A percentile compares a stretch with the other conserved stretches of the same genome.
Conservation (phyloP, 2,113 vertebrate genomes). For the Anas platyrhynchos region DNA sequence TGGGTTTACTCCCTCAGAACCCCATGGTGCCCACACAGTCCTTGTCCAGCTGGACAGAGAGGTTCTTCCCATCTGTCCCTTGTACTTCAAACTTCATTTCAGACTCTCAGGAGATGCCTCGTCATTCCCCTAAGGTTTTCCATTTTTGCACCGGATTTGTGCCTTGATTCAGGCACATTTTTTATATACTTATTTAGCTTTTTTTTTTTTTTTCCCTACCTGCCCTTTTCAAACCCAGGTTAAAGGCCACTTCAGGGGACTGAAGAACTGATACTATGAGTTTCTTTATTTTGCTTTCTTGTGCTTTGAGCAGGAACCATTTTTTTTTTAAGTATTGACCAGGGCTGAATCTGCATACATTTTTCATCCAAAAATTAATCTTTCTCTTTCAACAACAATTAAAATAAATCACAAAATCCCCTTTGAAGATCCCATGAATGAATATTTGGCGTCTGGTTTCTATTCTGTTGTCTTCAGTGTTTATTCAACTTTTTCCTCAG, state of each 20-base stretch:
- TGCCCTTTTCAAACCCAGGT: neutral
- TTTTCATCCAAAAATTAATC: conserved; percentile 60
- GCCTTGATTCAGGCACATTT: neutral
- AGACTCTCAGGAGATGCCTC: neutral
- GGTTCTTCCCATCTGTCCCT: neutral
- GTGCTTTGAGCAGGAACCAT: neutral
- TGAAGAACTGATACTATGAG: neutral
- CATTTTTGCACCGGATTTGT: neutral
- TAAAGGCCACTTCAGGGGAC: neutral
- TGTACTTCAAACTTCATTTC: fast-evolving
- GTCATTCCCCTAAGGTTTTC: neutral
- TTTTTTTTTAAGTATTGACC: neutral
- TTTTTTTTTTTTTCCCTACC: neutral
- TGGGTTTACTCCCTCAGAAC: neutral
- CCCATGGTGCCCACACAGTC: fast-evolving
- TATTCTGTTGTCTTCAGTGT: conserved; percentile 71
- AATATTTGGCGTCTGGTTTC: conserved; percentile 70
- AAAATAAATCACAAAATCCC: conserved; percentile 61
- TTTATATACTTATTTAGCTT: neutral
- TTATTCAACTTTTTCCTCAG: conserved; percentile 66
- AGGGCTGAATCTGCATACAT: conserved; percentile 53
- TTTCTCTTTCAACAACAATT: conserved; percentile 61
- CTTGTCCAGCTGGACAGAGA: fast-evolving
- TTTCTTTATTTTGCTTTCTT: conserved; percentile 4
- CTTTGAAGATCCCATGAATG: conserved; percentile 50